These are phyloP conservation scores for Saiga tatarica DNA, from an alignment of 2,113 vertebrate species.

Conservation along the genomic window DNA sequence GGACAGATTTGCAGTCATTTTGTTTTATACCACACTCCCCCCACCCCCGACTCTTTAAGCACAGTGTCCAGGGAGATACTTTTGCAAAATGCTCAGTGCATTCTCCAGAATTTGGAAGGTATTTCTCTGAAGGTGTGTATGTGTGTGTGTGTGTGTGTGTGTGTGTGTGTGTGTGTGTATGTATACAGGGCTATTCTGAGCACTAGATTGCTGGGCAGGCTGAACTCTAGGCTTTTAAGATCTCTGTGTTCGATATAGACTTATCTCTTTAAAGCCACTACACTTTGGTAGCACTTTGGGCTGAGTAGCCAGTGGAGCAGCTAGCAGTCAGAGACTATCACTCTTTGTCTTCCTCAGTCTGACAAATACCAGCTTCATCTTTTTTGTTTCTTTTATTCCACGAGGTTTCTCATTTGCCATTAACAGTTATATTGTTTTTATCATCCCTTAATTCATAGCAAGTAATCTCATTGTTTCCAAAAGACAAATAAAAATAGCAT, in stretches of 20 bases:
- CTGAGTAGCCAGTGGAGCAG: neutral
- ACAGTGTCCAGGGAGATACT: neutral
- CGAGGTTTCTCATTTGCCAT: neutral
- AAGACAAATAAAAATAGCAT: neutral
- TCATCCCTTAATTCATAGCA: neutral
- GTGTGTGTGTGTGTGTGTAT: no score
- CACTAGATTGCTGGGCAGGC: neutral
- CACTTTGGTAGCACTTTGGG: neutral
- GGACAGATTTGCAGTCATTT: neutral
- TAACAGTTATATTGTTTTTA: neutral
- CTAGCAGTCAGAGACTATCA: neutral
- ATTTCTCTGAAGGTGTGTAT: neutral
- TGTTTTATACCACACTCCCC: accelerated
- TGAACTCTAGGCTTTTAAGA: neutral
- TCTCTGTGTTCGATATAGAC: neutral
- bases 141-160: no score
- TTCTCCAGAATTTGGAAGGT: neutral
- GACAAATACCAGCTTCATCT: neutral
- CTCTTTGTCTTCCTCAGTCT: neutral
- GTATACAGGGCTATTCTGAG: no score
- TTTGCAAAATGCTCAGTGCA: neutral
- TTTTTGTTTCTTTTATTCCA: neutral
- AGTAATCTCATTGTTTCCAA: neutral
- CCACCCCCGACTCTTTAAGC: neutral
- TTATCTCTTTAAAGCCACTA: neutral